Base-by-base conservation (phyloP, 2,888 invertebrate genomes). In the Megalurothrips usitatus region DNA sequence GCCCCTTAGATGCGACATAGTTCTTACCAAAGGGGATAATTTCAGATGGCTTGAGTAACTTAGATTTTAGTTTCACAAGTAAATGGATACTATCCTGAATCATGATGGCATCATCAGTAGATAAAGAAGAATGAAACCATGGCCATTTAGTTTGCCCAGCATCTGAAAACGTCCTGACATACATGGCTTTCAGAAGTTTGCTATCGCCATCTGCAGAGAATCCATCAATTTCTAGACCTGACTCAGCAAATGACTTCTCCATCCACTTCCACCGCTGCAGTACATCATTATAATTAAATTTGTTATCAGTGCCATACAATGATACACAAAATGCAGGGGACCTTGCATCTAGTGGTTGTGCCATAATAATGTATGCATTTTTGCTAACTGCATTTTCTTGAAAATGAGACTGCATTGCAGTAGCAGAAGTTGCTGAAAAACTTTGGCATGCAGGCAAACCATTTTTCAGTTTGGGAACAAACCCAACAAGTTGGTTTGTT, bases 301-400 rank as follows among this genome's bases (percentile, higher is more conserved):
- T 79, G 81, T 83, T 84, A 68, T 83, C 80, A 17, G 80, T 81
- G 8, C 82, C 84, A 81, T 83, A 83, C 49, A 84, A 81, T n/a
- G 79, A 49, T n/a, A 83, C 79, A 79, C 81, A 83, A 82, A 83
- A 83, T 79, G 82, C 79, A 78, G 83, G 82, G 23, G 80, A 78
- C 58, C 68, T 75, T 26, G 82, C 83, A 48, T 26, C 79, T 6
- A 82, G 43, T 28, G 83, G 80, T 81, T 83, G 82, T n/a, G 83
- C 83, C 82, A 83, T 83, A 79, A 80, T 78, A 52, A 82, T 81
- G 47, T 82, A 82, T 68, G 81, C 83, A 81, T 83, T 68, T 52
- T 80, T 82, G 19, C 79, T 79, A 34, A 82, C 48, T 17, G 58
- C 58, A 58, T 68, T 79, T 68, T 80, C 82, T 52, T 81, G 79